These are phyloP conservation scores for Myxocyprinus asiaticus DNA, from an alignment of 2,113 vertebrate species.

Conservation along the genomic window DNA sequence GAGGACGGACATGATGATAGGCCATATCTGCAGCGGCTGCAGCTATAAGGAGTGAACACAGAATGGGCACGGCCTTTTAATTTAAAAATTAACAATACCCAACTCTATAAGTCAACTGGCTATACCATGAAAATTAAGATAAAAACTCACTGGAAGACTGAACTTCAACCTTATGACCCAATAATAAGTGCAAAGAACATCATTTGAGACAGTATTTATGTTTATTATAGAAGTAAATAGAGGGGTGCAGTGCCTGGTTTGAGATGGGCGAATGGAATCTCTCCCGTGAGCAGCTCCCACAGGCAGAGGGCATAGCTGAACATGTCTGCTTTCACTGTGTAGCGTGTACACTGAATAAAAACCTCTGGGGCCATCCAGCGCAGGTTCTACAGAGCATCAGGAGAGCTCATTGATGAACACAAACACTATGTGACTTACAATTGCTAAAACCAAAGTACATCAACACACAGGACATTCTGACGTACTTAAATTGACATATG, in stretches of 20 bases:
- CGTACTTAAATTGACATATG: conserved; percentile 21
- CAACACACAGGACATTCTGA: conserved; percentile 5
- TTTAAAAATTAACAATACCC: neutral
- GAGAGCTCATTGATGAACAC: conserved; percentile 29
- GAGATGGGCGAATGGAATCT: conserved; percentile 92
- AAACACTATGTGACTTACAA: neutral
- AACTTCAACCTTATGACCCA: too few relatives aligned
- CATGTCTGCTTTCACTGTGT: conserved; percentile 92
- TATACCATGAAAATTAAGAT: too few relatives aligned
- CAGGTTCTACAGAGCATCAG: conserved; percentile 76
- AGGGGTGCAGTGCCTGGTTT: conserved; percentile 83
- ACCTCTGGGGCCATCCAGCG: conserved; percentile 97
- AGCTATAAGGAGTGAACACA: conserved; percentile 66
- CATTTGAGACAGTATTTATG: neutral
- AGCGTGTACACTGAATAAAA: conserved; percentile 91
- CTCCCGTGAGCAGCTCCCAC: conserved; percentile 91
- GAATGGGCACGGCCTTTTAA: neutral
- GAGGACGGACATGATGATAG: conserved; percentile 89
- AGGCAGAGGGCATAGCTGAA: conserved; percentile 95
- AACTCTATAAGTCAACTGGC: neutral
- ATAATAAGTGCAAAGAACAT: neutral
- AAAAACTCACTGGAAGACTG: too few relatives aligned
- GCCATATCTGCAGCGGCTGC: conserved; percentile 94
- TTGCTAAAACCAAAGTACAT: neutral
- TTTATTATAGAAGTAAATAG: neutral